Evolutionary conservation across 2,888 invertebrate species (phyloP).

Genomic region (Pogonocherus hispidulus): DNA sequence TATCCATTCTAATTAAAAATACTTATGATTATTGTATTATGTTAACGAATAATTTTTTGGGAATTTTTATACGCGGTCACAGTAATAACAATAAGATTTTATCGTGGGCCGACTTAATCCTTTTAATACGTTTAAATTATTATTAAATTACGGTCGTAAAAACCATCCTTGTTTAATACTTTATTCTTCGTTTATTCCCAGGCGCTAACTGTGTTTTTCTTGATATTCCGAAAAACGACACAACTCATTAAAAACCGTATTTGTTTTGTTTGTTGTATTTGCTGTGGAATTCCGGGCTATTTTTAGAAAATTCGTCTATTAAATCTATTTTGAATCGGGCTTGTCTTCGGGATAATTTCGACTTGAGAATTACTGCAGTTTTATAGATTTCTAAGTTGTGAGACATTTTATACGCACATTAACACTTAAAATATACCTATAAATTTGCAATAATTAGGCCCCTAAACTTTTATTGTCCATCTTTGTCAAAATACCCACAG

Average conservation of each 20-base stretch:
- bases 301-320: slow-evolving; percentile 30
- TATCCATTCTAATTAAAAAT: slow-evolving; percentile 59
- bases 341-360: slow-evolving; percentile 38
- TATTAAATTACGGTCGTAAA: slow-evolving; percentile 33
- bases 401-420: slow-evolving; percentile 38
- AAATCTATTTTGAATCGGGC: slow-evolving; percentile 40
- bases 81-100: slow-evolving; percentile 26
- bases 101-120: slow-evolving; percentile 10
- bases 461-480: slow-evolving; percentile 24
- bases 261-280: slow-evolving; percentile 23
- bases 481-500: slow-evolving; percentile 11
- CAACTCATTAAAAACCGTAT: slow-evolving; percentile 28
- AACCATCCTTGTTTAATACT: slow-evolving; percentile 35
- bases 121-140: slow-evolving; percentile 32
- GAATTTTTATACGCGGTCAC: slow-evolving; percentile 40
- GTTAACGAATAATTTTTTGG: slow-evolving; percentile 53
- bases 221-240: slow-evolving; percentile 3
- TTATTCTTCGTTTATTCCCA: slow-evolving; percentile 16
- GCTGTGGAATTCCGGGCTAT: slow-evolving; percentile 9
- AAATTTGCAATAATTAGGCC: slow-evolving; percentile 37
- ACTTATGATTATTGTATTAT: slow-evolving; percentile 50
- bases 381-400: slow-evolving; percentile 41
- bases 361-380: slow-evolving; percentile 36
- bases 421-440: slow-evolving; percentile 35
- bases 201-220: slow-evolving; percentile 2